Evolutionary conservation across 2,113 vertebrate species (phyloP), one percentile per base, ranked within the genome.

Genomic region (human (Homo sapiens)): DNA sequence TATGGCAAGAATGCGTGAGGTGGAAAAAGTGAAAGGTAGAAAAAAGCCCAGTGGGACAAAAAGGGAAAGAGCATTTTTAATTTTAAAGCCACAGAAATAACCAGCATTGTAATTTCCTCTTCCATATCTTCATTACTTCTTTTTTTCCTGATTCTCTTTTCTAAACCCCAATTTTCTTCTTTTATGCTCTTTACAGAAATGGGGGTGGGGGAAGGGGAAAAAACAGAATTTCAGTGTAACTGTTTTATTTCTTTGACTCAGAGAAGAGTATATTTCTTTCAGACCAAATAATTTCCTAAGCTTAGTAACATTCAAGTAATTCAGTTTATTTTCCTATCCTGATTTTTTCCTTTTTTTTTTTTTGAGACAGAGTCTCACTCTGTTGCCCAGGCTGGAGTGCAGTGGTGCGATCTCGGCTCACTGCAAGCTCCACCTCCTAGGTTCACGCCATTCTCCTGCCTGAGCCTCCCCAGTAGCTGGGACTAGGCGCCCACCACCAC

Each of bases 301-400:
- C 87, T 97, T 92, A 76, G 43, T 45, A 86, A 96, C 30, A 70
- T 11, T 52, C 32, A 84, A 95, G n/a, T 45, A 90, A 94, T 57
- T 92, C 25, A 80, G 43, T 50, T 94, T 85, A 66, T 35, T 92
- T 78, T 94, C 40, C 17, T 64, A 14, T 64, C 27, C 61, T 64
- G 61, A 64, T 64, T 64, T 64, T 64, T 64, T 55, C 18, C 59
- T 12, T 61, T 61, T 30, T 64, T 27, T 25, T 61, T 61, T 61
- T 30, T 64, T 64, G 61, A 64, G 27, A 64, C 12, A 20, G 61
- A 64, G 27, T 64, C 12, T 64, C 27, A 2, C 61, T 64, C 61
- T 64, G 27, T 64, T 13, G 61, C 13, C 61, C 12, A 32, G 27
- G 30, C 13, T 13, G 27, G 30, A 64, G 27, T 14, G 27, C 61